Evolutionary conservation across 2,888 invertebrate genomes (phyloP), one percentile per base, ranked within the genome.

Genomic region (Mallateleia sp.): DNA sequence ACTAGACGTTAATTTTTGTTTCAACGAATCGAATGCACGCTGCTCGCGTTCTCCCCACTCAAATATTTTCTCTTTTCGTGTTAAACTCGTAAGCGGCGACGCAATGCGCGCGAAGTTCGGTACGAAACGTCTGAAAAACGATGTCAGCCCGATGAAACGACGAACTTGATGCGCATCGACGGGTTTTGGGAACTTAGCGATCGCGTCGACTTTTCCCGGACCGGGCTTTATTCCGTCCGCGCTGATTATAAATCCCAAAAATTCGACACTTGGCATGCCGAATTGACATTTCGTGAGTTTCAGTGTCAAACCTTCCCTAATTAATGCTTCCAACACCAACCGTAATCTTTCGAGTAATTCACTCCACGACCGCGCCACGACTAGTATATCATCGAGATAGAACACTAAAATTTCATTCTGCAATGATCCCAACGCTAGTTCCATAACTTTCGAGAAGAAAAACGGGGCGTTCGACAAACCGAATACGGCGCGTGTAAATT

Each of bases 381-480:
- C 54, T 52, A 92, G 89, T 9, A 91, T 89, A 20, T 86, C 86
- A 20, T 86, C 86, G 0, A 86, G 18, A 66, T 82, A 82, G 58
- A 77, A 77, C 9, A 75, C 54, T 14, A 85, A 20, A 11, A 80
- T 77, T 75, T 77, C 69, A 34, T 80, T 81, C n/a, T 81, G 54
- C 14, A 85, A 24, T 2, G 69, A 60, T 5, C 67, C 74, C 14
- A 88, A 42, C 0, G 87, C 83, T 11, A 71, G 24, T 20, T 89
- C 72, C 84, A 89, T 88, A 2, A 79, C 38, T 56, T 89, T 88
- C 0, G 86, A 84, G 67, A 92, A 94, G 25, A 90, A 92, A 15
- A 88, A 87, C 0, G 91, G 91, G 0, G 92, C 92, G 62, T 93
- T 93, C n/a, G 87, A 77, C 2, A 93, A 74, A 0, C 92, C 93